Evolutionary conservation across 2,113 vertebrate species (phyloP), one percentile per base, ranked within the genome.

Genomic region (Cephalopterus ornatus): DNA sequence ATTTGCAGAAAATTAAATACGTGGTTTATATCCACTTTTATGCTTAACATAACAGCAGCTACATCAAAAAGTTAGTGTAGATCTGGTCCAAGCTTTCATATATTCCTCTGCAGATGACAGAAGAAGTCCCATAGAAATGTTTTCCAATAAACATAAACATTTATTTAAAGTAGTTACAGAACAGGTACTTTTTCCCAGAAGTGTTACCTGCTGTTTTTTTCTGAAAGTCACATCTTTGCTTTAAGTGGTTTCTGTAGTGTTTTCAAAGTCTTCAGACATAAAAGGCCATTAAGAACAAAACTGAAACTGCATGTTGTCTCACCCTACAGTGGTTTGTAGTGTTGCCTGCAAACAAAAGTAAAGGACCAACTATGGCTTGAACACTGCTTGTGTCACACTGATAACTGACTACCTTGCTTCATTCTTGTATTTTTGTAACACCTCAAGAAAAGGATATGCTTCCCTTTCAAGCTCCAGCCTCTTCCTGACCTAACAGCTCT

Each of bases 1-100:
- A 74, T 78, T 84, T 95, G 35, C n/a, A 92, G 56, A 75, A 85
- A 93, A 89, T 85, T 85, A 91, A 89, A 75, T 78, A 74, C 8
- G 11, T 59, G 14, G 3, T 86, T 71, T 74, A 81, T 56, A 55
- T 56, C 61, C 20, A 82, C 37, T 91, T 93, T 85, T 91, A 89
- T 37, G 41, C 58, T 46, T 82, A 92, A 74, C 44, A 26, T 89
- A 91, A 93, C 6, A 6, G 41, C 66, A 79, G 41, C 23, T 85
- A 66, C 56, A 83, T 79, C n/a, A 92, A 89, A 93, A 95, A 83
- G 20, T 76, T 63, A 39, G 23, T 49, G 50, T 4, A 85, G 37
- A 17, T 85, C 58, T 85, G 24, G 33, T 65, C n/a, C 50, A 88
- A 89, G 49, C 6, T 71, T 91, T 75, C 53, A 61, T 41, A 61